These are phyloP conservation scores for Penaeus monodon DNA, from an alignment of 2,888 invertebrate species.

Conservation along the genomic window DNA sequence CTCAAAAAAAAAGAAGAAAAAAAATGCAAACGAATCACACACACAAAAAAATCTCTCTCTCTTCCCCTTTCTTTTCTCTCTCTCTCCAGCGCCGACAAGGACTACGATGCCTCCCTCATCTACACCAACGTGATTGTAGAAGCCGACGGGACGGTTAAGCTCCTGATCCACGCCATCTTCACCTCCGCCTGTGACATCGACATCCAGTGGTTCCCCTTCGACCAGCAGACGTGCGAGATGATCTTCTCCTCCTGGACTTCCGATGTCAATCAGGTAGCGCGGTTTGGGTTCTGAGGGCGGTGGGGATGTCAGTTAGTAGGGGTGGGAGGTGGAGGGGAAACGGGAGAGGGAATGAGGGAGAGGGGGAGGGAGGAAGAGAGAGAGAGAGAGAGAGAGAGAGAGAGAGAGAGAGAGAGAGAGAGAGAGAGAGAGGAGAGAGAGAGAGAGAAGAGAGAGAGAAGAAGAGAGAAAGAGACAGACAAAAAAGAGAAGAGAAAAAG, in stretches of 20 bases:
- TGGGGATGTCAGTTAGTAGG: background rate
- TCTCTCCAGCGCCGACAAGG: constrained; percentile 36
- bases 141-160: constrained; percentile 34
- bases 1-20: background rate
- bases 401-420: too few species aligned
- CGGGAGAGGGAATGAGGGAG: background rate
- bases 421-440: background rate
- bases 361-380: background rate
- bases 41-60: too few species aligned
- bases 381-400: background rate
- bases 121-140: constrained; percentile 55
- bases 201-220: constrained; percentile 63
- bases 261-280: constrained; percentile 31
- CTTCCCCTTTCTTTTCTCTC: too few species aligned
- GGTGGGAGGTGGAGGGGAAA: background rate
- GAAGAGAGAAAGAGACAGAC: background rate
- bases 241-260: constrained; percentile 55
- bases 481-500: background rate
- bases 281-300: background rate
- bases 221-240: constrained; percentile 58
- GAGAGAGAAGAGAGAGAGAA: too few species aligned
- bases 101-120: constrained; percentile 44
- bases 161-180: constrained; percentile 54
- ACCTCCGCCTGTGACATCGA: constrained; percentile 59
- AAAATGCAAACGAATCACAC: too few species aligned